Base-by-base conservation (phyloP, 2,888 invertebrate genomes). In the Melanchra persicariae region DNA sequence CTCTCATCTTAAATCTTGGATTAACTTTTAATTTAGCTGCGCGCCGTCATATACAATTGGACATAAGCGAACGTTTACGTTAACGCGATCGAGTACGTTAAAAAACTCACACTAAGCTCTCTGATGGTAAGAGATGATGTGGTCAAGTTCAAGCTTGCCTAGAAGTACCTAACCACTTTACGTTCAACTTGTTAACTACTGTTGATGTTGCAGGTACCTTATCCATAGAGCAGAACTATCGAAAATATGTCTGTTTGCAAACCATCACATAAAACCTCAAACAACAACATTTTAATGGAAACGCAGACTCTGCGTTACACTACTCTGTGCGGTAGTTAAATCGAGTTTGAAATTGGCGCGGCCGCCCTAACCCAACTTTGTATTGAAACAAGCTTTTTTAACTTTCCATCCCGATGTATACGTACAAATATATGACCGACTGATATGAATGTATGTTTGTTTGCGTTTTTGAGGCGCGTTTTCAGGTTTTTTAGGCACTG, bases 331-430 rank as follows among this genome's bases (percentile, higher is more conserved):
- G 72, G 74, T 82, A 85, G 91, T 90, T 91, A 88, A 91, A 91
- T 91, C 83, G 91, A 91, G 89, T 91, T 87, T 87, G 83, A 88
- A 89, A 91, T 91, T 89, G 91, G 79, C 78, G 83, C 54, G 71
- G 83, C 74, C 79, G 77, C 60, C 64, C 71, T 66, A 79, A 74
- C 77, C 73, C 61, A 72, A 70, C 61, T 83, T 76, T 74, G 79
- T 80, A 80, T 85, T 83, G 79, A 40, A 78, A 71, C 82, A 60
- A 52, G 82, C 30, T 78, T 78, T 78, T 82, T 82, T 78, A 40
- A 54, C 54, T 52, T 72, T 71, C 22, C 7, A 43, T 49, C 47
- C 54, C 17, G 22, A n/a, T n/a, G n/a, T 22, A 43, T 47, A 55
- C 30, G 12, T 12, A 52, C 37, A 47, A 6, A 34, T 34, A 34